phyloP scores from a whole-genome alignment of 2,888 invertebrate species.

The Drosophila meridionalis region DNA sequence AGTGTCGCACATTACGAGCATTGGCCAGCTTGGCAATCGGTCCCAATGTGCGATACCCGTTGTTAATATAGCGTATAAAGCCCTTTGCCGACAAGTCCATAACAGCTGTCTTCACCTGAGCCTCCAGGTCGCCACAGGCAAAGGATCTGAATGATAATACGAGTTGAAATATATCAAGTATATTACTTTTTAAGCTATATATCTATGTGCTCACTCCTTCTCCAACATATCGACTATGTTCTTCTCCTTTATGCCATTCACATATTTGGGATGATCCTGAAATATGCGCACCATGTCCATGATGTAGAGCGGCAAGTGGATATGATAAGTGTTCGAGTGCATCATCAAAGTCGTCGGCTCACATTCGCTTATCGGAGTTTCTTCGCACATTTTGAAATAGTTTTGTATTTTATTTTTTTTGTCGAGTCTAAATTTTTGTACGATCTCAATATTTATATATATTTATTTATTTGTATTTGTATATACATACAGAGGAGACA shows the following conservation, averaged over 20 bases:
- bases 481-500: conserved; percentile 9
- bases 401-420: not conserved
- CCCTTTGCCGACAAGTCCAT: conserved; percentile 76
- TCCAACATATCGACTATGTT: conserved; percentile 80
- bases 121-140: conserved; percentile 80
- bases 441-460: not conserved
- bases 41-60: conserved; percentile 83
- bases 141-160: conserved; percentile 64
- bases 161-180: not conserved
- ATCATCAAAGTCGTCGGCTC: conserved; percentile 74
- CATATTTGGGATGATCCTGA: conserved; percentile 83
- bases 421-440: not conserved
- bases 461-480: not conserved
- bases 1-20: conserved; percentile 78
- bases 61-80: conserved; percentile 73
- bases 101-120: conserved; percentile 82
- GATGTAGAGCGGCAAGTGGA: conserved; percentile 82
- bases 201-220: conserved; percentile 75
- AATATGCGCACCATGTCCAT: conserved; percentile 83
- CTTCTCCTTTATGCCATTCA: conserved; percentile 72
- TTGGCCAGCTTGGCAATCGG: conserved; percentile 82
- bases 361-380: conserved; percentile 65
- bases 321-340: conserved; percentile 77
- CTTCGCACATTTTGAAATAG: conserved; percentile 51
- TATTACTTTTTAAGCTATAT: too few relatives aligned